phyloP scores from a whole-genome alignment of 2,888 invertebrate genomes.

The Mantis religiosa region DNA sequence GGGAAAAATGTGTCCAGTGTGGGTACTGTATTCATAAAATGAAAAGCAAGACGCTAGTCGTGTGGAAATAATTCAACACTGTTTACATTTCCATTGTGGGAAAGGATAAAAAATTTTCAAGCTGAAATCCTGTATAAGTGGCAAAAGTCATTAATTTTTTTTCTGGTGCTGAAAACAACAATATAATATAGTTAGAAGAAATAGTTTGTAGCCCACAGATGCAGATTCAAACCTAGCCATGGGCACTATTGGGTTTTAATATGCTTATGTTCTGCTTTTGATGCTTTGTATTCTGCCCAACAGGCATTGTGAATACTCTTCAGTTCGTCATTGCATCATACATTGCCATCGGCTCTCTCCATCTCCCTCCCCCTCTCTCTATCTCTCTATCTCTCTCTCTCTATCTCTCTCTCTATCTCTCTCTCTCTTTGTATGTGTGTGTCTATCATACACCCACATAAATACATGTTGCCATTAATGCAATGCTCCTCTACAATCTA shows the following conservation, averaged over 20 bases:
- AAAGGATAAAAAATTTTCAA: background rate
- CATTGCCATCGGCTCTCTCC: too few relatives aligned
- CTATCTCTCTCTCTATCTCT: background rate
- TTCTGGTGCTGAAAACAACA: background rate
- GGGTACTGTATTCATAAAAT: background rate
- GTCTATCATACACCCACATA: background rate
- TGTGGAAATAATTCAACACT: background rate
- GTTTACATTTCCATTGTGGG: background rate
- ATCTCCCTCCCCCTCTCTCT: too few relatives aligned
- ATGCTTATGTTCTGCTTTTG: background rate
- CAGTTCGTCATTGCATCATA: background rate
- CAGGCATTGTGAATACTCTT: background rate
- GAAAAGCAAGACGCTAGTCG: background rate
- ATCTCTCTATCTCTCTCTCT: too few relatives aligned
- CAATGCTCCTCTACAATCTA: too few relatives aligned
- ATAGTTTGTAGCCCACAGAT: background rate
- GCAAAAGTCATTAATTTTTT: background rate
- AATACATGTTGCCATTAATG: background rate
- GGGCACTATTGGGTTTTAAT: background rate
- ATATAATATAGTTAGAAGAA: background rate
- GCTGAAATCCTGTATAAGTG: background rate
- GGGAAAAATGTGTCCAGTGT: background rate
- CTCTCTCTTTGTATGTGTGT: background rate
- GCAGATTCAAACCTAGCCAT: background rate
- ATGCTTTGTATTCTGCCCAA: background rate